Conservation (phyloP, 2,797 vertebrate species). For the Anabas testudineus region DNA sequence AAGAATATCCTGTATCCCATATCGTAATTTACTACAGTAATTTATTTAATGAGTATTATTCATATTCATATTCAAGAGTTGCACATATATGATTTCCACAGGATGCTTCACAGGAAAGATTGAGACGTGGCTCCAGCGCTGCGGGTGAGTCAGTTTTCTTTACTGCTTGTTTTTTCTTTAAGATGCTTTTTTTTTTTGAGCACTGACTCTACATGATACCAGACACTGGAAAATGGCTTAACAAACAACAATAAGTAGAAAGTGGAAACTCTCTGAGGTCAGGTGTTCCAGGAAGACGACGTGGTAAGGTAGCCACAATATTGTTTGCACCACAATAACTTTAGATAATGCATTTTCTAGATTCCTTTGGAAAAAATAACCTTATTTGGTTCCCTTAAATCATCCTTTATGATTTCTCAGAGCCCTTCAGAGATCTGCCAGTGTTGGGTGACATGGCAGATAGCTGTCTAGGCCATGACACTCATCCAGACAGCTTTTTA, state of each 20-base stretch:
- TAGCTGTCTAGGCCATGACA: background rate
- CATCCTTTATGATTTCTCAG: background rate
- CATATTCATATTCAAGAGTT: conserved; percentile 11
- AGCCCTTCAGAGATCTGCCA: background rate
- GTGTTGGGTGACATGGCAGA: background rate
- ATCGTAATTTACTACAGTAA: too few species aligned
- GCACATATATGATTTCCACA: conserved; percentile 80
- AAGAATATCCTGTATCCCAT: too few species aligned
- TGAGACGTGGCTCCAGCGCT: conserved; percentile 89
- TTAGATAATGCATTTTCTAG: conserved; percentile 24
- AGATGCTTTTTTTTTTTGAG: conserved; percentile 16
- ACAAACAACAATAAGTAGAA: conserved; percentile 30
- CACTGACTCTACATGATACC: conserved; percentile 21
- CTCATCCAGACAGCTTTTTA: conserved; percentile 4
- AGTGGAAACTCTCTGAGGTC: conserved; percentile 67
- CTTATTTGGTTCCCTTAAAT: conserved; percentile 11
- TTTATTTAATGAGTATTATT: too few species aligned
- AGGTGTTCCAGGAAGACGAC: conserved; percentile 64
- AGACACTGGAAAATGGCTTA: conserved; percentile 62
- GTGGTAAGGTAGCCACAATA: conserved; percentile 6
- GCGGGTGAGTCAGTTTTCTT: conserved; percentile 85
- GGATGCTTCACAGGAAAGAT: conserved; percentile 88
- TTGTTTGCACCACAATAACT: conserved; percentile 26
- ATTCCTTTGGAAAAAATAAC: background rate
- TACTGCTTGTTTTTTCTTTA: conserved; percentile 18